phyloP scores from a whole-genome alignment of 2,113 vertebrate genomes.

The Orcinus orca region DNA sequence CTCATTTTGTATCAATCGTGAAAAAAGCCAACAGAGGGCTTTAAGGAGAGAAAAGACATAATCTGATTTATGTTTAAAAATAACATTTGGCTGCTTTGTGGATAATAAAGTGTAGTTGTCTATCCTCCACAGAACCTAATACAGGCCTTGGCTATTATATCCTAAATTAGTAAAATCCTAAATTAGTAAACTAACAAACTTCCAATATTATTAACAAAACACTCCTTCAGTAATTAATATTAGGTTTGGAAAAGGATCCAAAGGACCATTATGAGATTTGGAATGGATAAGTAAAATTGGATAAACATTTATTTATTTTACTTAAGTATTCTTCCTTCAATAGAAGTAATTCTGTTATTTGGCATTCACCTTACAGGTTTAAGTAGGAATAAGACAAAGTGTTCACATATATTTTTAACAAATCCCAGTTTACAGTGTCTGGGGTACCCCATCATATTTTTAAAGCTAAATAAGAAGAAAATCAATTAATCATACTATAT shows the following conservation, averaged over 20 bases:
- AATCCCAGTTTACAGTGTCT: neutral
- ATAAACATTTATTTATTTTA: neutral
- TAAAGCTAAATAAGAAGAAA: neutral
- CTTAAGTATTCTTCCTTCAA: neutral
- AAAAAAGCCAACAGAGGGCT: neutral
- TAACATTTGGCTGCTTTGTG: neutral
- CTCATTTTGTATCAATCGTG: neutral
- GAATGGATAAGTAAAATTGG: neutral
- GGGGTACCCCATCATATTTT: neutral
- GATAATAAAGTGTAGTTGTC: neutral
- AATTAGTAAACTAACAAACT: neutral
- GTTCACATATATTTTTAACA: neutral
- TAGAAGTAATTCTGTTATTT: neutral
- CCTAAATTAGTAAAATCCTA: neutral
- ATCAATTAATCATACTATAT: neutral
- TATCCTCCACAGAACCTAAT: neutral
- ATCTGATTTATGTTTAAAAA: conserved; percentile 16
- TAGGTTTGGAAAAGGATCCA: neutral
- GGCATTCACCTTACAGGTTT: neutral
- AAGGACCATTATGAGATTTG: neutral
- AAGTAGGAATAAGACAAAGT: neutral
- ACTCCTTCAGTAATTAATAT: neutral
- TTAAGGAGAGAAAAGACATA: neutral
- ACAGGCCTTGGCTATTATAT: neutral
- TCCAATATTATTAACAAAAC: neutral